A percentile compares a stretch with the other conserved stretches of the same genome.
phyloP scores from a whole-genome alignment of 2,888 invertebrate species.

The Cosmopolites sordidus region DNA sequence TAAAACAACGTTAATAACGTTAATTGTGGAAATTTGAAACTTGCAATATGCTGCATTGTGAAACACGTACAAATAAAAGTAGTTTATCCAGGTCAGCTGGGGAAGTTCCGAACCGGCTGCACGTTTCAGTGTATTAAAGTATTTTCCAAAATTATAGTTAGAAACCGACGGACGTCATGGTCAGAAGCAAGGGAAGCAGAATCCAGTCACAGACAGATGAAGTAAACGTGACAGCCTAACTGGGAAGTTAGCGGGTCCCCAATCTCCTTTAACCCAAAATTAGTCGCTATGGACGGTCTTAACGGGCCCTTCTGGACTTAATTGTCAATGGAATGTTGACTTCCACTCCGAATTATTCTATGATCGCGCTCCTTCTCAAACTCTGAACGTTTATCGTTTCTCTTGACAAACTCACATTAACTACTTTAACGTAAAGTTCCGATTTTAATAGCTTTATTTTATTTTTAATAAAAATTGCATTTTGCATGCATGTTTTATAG shows the following conservation, averaged over 20 bases:
- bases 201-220: constrained; percentile 36
- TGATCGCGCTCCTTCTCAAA: constrained; percentile 30
- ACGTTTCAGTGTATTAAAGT: constrained; percentile 29
- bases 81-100: constrained; percentile 24
- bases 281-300: constrained; percentile 30
- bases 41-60: constrained; percentile 25
- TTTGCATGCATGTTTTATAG: too few relatives aligned
- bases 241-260: constrained; percentile 30
- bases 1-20: constrained; percentile 23
- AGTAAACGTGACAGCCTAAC: constrained; percentile 34
- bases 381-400: constrained; percentile 27
- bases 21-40: constrained; percentile 27
- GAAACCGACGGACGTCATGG: constrained; percentile 29
- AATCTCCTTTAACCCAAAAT: constrained; percentile 30
- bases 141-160: constrained; percentile 29
- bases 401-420: constrained; percentile 11
- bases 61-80: constrained; percentile 27
- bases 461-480: constrained; percentile 9
- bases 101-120: constrained; percentile 20
- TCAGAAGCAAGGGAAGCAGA: constrained; percentile 28
- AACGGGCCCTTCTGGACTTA: constrained; percentile 28
- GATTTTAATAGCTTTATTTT: too few relatives aligned
- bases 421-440: background rate
- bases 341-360: constrained; percentile 32
- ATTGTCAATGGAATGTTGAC: constrained; percentile 33